Conservation (phyloP, 2,113 vertebrate genomes). For the Ammodytes marinus region DNA sequence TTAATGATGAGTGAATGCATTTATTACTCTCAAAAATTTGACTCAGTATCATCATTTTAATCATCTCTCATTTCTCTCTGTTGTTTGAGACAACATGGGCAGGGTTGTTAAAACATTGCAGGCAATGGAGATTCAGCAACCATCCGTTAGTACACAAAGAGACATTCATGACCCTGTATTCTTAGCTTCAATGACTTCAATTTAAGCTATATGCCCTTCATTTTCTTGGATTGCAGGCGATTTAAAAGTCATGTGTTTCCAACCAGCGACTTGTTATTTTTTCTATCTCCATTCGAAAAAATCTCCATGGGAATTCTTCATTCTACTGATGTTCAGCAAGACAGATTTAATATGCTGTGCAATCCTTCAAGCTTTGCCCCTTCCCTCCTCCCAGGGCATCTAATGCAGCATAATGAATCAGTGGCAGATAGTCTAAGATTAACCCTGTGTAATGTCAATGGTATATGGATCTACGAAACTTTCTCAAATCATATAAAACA, state of each 20-base stretch:
- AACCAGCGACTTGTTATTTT: constrained; percentile 46
- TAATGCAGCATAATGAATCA: constrained; percentile 75
- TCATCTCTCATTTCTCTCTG: too few relatives aligned
- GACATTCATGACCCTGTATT: constrained; percentile 29
- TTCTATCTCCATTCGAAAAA: constrained; percentile 45
- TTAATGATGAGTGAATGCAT: constrained; percentile 19
- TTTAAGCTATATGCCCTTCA: not conserved
- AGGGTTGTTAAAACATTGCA: not conserved
- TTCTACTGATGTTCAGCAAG: constrained; percentile 66
- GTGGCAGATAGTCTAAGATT: constrained; percentile 59
- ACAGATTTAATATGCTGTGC: constrained; percentile 74
- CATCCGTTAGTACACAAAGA: not conserved
- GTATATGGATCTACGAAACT: constrained; percentile 49
- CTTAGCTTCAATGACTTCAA: not conserved
- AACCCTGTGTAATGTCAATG: constrained; percentile 54
- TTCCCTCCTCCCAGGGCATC: constrained; percentile 62
- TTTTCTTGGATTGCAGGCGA: constrained; percentile 16
- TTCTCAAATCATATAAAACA: constrained; percentile 52
- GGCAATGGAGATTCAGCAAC: not conserved
- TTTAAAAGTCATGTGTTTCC: constrained; percentile 30
- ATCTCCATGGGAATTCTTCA: constrained; percentile 63
- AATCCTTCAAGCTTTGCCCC: constrained; percentile 71
- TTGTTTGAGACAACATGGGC: not conserved
- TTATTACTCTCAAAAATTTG: not conserved
- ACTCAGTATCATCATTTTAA: too few relatives aligned